phyloP scores from a whole-genome alignment of 2,888 invertebrate species.

The Agrenia bidenticulata region DNA sequence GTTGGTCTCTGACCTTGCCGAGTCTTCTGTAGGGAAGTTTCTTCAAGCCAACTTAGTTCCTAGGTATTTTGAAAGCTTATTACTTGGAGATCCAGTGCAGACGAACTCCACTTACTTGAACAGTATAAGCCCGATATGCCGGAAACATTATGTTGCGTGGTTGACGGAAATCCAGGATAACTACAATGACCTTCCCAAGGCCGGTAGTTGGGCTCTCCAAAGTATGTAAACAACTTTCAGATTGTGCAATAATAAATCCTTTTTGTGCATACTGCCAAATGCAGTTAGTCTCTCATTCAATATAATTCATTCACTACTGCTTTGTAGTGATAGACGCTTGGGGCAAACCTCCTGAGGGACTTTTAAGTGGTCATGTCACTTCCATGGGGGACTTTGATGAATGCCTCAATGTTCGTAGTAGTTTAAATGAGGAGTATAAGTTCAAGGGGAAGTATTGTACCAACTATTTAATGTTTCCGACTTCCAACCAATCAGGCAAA shows the following conservation, averaged over 20 bases:
- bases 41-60: not conserved
- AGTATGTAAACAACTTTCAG: conserved; percentile 19
- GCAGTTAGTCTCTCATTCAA: not conserved
- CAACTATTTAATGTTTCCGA: not conserved
- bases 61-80: not conserved
- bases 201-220: conserved; percentile 31
- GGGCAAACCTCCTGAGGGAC: conserved; percentile 49
- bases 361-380: conserved; percentile 45
- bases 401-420: conserved; percentile 35
- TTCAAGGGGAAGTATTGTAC: conserved; percentile 6
- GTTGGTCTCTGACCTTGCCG: no score
- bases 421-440: not conserved
- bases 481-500: no score
- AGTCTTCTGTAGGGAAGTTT: no score
- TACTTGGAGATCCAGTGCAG: not conserved
- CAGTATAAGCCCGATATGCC: not conserved
- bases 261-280: not conserved
- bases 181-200: not conserved
- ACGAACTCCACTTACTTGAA: not conserved
- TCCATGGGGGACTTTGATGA: conserved; percentile 49
- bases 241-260: not conserved
- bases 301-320: conserved; percentile 8
- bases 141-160: not conserved
- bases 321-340: conserved; percentile 48
- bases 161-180: not conserved